phyloP scores from a whole-genome alignment of 2,113 vertebrate species.

The Craseonycteris thonglongyai region DNA sequence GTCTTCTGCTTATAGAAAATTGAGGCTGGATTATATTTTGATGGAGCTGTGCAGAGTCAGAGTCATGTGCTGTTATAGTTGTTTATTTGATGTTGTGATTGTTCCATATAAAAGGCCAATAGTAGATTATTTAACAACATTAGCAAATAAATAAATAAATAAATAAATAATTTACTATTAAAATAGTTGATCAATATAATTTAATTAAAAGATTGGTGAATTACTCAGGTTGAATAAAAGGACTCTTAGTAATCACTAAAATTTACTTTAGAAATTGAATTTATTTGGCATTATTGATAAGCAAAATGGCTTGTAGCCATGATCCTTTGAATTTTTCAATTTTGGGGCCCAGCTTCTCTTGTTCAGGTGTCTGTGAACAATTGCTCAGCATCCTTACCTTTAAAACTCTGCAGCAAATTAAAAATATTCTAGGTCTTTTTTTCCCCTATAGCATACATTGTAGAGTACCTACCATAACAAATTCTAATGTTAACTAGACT shows the following conservation, averaged over 20 bases:
- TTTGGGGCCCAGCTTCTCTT: neutral
- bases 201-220: neutral
- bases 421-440: neutral
- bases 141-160: neutral
- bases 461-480: neutral
- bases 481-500: neutral
- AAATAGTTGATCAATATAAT: neutral
- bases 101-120: neutral
- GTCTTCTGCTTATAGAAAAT: slow-evolving; percentile 16
- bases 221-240: neutral
- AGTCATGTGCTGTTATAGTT: neutral
- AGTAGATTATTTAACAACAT: slow-evolving; percentile 15
- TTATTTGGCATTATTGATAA: neutral
- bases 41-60: neutral
- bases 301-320: neutral
- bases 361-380: neutral
- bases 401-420: neutral
- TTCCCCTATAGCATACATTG: neutral
- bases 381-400: neutral
- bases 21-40: slow-evolving; percentile 12
- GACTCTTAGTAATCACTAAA: neutral
- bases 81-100: slow-evolving; percentile 39
- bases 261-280: neutral
- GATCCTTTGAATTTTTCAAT: neutral
- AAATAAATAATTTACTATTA: neutral